Base-by-base conservation (phyloP, 2,797 vertebrate species). In the Dryobates pubescens region DNA sequence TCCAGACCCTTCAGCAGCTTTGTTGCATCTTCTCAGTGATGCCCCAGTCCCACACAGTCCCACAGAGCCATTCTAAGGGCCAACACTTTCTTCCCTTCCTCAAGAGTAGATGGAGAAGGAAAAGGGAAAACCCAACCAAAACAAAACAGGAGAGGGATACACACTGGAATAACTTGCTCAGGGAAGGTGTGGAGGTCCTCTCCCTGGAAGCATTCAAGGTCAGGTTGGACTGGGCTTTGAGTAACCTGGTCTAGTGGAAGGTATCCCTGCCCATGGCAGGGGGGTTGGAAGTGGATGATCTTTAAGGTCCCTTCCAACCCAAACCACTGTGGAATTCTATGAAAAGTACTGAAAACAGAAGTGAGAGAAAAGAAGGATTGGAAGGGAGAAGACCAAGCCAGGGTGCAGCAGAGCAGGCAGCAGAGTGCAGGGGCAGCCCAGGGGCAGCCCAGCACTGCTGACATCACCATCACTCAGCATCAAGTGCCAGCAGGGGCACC, bases 401-500 rank as follows among this genome's bases (percentile, higher is more conserved):
- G 57, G 17, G 36, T 58, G 41, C 41, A 43, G 41, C 41, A 43
- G 41, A 43, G 41, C 41, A 2, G 64, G 41, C 34, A 69, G 61
- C 59, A 19, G 6, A 0, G 61, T 0, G 47, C 51, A 18, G 8
- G 72, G 58, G 71, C 79, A 73, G 38, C n/a, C 4, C 0, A 0
- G 10, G 3, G 7, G 69, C 63, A 32, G 30, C 27, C 0, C 2
- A 68, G 36, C 36, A 7, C 41, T 6, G 14, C 29, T 15, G 24
- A 13, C 1, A 7, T 41, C 13, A 56, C 32, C 45, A 36, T 16
- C 47, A 0, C 58, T 57, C 0, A 4, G 4, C 32, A 13, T 10
- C 20, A 49, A 34, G 23, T 26, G 43, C 43, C 68, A 53, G 38
- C 5, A 1, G 0, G 0, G 34, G 34, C 34, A 56, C 3, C 0